These are phyloP conservation scores for Sturmia bella DNA, from an alignment of 2,888 invertebrate genomes.

Conservation along the genomic window DNA sequence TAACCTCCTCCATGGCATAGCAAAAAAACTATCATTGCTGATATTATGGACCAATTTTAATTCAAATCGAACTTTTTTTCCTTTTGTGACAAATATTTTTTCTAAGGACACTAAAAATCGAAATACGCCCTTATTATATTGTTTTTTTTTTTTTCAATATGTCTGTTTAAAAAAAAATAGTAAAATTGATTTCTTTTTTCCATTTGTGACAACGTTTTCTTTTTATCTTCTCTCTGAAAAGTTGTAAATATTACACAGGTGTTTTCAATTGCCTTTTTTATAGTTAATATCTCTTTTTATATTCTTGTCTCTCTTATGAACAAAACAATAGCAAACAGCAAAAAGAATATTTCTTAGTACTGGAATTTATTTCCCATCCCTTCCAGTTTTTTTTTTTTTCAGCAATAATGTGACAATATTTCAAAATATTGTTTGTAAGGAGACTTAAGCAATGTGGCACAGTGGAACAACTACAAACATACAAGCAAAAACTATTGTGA, in stretches of 20 bases:
- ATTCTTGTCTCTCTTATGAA: neutral
- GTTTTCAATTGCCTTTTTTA: slow-evolving; percentile 57
- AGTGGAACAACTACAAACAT: slow-evolving; percentile 7
- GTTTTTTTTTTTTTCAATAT: no score
- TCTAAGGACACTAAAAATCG: no score
- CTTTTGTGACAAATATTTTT: no score
- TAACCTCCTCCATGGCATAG: no score
- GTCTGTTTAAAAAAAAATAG: neutral
- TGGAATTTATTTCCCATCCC: neutral
- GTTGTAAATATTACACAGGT: slow-evolving; percentile 57
- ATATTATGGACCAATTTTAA: no score
- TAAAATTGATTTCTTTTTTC: slow-evolving; percentile 9
- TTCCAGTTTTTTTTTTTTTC: slow-evolving; percentile 18
- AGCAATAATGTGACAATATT: slow-evolving; percentile 60
- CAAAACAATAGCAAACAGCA: slow-evolving; percentile 1
- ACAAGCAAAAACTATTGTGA: slow-evolving; percentile 8
- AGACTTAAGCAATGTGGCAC: slow-evolving; percentile 12
- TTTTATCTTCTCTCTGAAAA: slow-evolving; percentile 4
- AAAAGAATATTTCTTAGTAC: slow-evolving; percentile 15
- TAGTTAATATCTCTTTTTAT: slow-evolving; percentile 34
- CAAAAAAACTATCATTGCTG: no score
- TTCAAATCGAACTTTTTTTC: no score
- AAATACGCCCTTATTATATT: no score
- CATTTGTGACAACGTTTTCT: slow-evolving; percentile 4
- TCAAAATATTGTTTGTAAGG: slow-evolving; percentile 35